Evolutionary conservation across 2,113 vertebrate genomes (phyloP).

Genomic region (Tyto alba): DNA sequence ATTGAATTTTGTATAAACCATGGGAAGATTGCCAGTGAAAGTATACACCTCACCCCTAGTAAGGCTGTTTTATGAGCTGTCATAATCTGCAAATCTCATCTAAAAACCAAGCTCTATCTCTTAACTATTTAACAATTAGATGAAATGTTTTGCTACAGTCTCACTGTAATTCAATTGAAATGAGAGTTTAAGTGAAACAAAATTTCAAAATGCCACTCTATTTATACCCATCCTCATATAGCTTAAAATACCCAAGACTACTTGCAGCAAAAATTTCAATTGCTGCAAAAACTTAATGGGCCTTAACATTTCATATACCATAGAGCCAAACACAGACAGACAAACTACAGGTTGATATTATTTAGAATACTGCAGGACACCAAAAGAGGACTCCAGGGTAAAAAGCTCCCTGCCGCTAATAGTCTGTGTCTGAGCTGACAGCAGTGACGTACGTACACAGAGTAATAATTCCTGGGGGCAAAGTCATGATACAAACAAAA

Average conservation of each 20-base stretch:
- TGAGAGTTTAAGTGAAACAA: slow-evolving; percentile 47
- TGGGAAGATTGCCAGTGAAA: slow-evolving; percentile 5
- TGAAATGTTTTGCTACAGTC: slow-evolving; percentile 39
- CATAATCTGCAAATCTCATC: slow-evolving; percentile 45
- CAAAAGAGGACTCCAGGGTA: neutral
- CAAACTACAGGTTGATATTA: slow-evolving; percentile 17
- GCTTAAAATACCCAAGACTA: slow-evolving; percentile 46
- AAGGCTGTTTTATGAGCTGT: neutral
- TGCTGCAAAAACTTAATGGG: slow-evolving; percentile 30
- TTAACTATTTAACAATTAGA: slow-evolving; percentile 56
- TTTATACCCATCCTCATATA: slow-evolving; percentile 39
- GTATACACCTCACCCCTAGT: neutral
- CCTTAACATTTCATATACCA: slow-evolving; percentile 28
- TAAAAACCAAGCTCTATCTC: slow-evolving; percentile 23
- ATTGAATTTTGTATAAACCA: slow-evolving; percentile 20
- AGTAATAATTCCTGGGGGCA: neutral
- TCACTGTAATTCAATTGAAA: slow-evolving; percentile 20
- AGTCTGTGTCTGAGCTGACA: neutral
- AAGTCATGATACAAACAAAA: neutral
- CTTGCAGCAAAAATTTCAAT: slow-evolving; percentile 53
- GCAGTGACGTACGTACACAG: neutral
- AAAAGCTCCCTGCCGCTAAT: neutral
- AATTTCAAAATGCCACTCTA: slow-evolving; percentile 13
- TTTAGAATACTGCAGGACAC: neutral
- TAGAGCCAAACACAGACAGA: neutral